Base-by-base conservation (phyloP, 2,113 vertebrate species). In the Chloroceryle aenea region DNA sequence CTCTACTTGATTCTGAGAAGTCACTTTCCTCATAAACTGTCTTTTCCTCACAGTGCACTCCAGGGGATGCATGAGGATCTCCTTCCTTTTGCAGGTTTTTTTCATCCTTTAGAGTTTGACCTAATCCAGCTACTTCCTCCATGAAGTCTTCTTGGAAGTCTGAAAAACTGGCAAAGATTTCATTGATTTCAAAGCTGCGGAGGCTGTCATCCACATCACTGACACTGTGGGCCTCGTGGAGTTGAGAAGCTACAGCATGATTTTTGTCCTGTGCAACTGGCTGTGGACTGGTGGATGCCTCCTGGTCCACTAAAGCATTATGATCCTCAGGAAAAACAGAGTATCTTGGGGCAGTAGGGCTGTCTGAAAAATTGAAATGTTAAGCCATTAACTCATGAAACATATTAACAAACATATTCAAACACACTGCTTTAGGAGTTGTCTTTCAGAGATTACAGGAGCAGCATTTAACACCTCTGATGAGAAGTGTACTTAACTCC, bases 141-240 rank as follows among this genome's bases (percentile, higher is more conserved):
- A 87, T 27, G 48, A 76, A 85, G 10, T 91, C 87, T 20, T 84
- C 27, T 2, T 52, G 22, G 42, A 42, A 7, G n/a, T 97, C 95
- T 56, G 98, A 64, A 19, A 66, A 98, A 82, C 85, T 85, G 55
- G 97, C 95, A 19, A 95, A 95, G 50, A 98, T 94, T 93, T 98
- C 98, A 50, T 98, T 98, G 64, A 98, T 97, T 56, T 98, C 97
- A 8, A 98, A 98, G 89, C 98, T 98, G 63, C 62, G 58, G 45
- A 98, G 97, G 82, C 98, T 98, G 10, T 67, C 53, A 12, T 89
- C 94, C 52, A 45, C 78, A 30, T 94, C 69, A 5, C 91, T 98
- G 64, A 50, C 62, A 72, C 85, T 93, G 17, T 9, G 40, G 45
- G 7, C 47, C 4, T 2, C 12, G 75, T 85, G 42, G 10, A 55